A percentile compares a stretch with the other conserved stretches of the same genome.
Conservation (phyloP, 2,888 invertebrate species). For the Masnerella sp. region DNA sequence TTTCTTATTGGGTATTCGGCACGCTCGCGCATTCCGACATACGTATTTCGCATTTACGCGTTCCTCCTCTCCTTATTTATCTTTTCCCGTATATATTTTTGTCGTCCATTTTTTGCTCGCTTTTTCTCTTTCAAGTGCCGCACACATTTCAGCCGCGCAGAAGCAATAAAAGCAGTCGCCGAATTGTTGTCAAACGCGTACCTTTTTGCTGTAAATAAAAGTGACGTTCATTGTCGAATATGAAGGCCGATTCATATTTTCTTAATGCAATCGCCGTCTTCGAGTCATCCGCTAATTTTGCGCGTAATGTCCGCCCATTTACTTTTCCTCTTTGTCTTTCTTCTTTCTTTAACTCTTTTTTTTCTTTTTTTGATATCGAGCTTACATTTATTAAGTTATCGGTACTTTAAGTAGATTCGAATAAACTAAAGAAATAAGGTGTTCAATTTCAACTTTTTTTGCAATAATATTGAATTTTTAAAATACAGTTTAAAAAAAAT, state of each 20-base stretch:
- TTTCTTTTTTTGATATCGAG: too few species aligned
- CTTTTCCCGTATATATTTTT: slow-evolving; percentile 32
- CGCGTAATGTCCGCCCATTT: too few species aligned
- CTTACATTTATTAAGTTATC: too few species aligned
- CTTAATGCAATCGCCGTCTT: slow-evolving; percentile 17
- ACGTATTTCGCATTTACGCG: slow-evolving; percentile 45
- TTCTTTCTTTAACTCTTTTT: too few species aligned
- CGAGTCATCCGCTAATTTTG: not conserved
- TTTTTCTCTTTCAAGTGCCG: slow-evolving; percentile 29
- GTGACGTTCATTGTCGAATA: slow-evolving; percentile 51
- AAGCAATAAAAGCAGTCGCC: slow-evolving; percentile 49
- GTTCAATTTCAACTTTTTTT: too few species aligned
- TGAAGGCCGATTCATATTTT: slow-evolving; percentile 35
- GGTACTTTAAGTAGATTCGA: too few species aligned
- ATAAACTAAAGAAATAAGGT: too few species aligned
- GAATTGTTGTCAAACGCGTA: slow-evolving; percentile 39
- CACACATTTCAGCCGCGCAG: slow-evolving; percentile 44
- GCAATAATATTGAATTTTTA: too few species aligned
- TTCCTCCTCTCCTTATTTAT: slow-evolving; percentile 37
- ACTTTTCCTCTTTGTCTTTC: too few species aligned
- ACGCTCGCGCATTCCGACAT: slow-evolving; percentile 39
- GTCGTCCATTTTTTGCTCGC: slow-evolving; percentile 17
- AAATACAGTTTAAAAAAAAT: too few species aligned
- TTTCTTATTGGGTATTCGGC: slow-evolving; percentile 53
- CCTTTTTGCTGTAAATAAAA: slow-evolving; percentile 47